A percentile compares a stretch with the other conserved stretches of the same genome.
phyloP scores from a whole-genome alignment of 2,113 vertebrate genomes.

The Oceanodroma tethys region DNA sequence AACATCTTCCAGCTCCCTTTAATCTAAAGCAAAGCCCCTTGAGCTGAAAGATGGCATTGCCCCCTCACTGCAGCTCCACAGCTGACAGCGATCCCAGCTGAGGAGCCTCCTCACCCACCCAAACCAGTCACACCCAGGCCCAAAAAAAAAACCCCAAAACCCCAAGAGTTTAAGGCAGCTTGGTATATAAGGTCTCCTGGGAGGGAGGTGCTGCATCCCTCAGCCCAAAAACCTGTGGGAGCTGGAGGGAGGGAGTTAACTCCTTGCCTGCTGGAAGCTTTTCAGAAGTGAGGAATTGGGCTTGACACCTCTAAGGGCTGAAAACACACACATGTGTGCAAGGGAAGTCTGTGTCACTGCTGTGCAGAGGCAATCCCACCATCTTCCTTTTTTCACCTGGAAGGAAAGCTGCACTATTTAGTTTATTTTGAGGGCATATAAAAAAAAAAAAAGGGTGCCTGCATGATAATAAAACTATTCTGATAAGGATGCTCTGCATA shows the following conservation, averaged over 20 bases:
- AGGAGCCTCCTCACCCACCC: neutral
- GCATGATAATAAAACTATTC: neutral
- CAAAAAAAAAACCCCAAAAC: rapidly evolving
- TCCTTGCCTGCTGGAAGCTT: neutral
- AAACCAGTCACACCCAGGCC: neutral
- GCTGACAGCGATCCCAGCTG: too few relatives aligned
- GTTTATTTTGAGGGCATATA: neutral
- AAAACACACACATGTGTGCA: neutral
- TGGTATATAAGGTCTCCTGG: neutral
- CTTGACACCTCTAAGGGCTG: neutral
- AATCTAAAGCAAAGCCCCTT: neutral
- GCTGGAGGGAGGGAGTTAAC: neutral
- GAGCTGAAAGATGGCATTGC: neutral
- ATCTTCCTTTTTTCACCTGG: neutral
- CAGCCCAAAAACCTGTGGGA: neutral
- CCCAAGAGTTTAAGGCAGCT: neutral
- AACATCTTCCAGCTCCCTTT: neutral
- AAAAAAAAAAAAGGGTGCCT: neutral
- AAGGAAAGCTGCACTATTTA: neutral
- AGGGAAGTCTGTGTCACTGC: neutral
- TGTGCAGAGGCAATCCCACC: neutral
- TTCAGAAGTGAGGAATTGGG: neutral
- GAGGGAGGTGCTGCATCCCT: neutral
- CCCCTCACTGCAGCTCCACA: neutral
- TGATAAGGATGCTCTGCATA: neutral